phyloP scores from a whole-genome alignment of 1,140 invertebrate genomes.

The Hylaeus volcanicus region DNA sequence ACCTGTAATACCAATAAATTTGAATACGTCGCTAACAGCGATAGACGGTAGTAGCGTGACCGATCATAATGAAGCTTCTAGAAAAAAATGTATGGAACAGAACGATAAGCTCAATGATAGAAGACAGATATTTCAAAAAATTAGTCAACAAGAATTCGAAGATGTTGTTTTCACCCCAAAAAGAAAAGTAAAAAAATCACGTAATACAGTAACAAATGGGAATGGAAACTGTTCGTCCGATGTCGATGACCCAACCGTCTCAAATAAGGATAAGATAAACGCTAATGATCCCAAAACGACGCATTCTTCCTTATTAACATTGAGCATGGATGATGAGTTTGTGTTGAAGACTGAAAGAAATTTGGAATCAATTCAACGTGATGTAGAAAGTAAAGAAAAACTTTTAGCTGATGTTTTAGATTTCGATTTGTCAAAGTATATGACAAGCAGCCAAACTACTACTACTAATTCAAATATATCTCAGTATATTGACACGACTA shows the following conservation, averaged over 20 bases:
- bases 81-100: conserved; percentile 8
- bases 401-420: conserved; percentile 80
- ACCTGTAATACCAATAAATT: conserved; percentile 72
- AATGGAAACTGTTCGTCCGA: conserved; percentile 38
- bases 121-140: conserved; percentile 80
- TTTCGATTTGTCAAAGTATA: conserved; percentile 79
- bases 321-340: conserved; percentile 76
- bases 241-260: conserved; percentile 38
- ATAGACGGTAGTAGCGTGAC: conserved; percentile 66
- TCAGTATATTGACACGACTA: conserved; percentile 53
- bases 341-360: conserved; percentile 77
- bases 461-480: conserved; percentile 42
- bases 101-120: conserved; percentile 59
- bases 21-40: conserved; percentile 75
- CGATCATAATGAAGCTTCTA: conserved; percentile 39
- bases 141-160: conserved; percentile 81
- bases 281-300: conserved; percentile 57
- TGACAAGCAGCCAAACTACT: conserved; percentile 67
- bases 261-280: conserved; percentile 48
- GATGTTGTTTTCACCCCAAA: conserved; percentile 82
- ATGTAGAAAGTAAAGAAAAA: conserved; percentile 82
- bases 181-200: conserved; percentile 76
- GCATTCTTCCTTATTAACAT: conserved; percentile 73
- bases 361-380: conserved; percentile 80
- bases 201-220: conserved; percentile 44